Evolutionary conservation across 2,797 vertebrate species (phyloP).

Genomic region (Tinamus major): DNA sequence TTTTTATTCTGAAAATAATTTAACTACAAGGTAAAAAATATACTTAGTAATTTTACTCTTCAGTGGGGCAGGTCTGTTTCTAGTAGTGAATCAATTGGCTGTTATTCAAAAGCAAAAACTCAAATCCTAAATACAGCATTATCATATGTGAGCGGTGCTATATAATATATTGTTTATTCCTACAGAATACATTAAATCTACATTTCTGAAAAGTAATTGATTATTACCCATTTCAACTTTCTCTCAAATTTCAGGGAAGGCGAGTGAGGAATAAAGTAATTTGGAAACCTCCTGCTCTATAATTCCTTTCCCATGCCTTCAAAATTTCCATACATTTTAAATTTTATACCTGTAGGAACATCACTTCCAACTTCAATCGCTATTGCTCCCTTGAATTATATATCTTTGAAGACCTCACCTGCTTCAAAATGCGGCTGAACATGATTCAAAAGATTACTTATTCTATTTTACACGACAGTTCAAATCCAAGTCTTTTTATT

Average conservation of each 20-base stretch:
- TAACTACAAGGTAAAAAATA: background rate
- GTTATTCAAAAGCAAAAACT: background rate
- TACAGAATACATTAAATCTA: background rate
- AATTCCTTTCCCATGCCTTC: background rate
- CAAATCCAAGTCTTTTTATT: background rate
- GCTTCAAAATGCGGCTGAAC: background rate
- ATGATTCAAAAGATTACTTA: background rate
- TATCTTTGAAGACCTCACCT: background rate
- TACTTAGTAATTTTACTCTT: background rate
- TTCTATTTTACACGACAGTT: background rate
- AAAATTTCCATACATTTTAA: background rate
- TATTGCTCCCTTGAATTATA: background rate
- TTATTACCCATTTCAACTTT: background rate
- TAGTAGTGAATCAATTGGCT: background rate
- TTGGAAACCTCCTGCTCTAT: background rate
- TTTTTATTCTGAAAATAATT: background rate
- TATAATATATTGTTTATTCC: background rate
- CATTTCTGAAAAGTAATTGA: background rate
- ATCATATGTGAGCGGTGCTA: background rate
- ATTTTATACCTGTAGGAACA: background rate
- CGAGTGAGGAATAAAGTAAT: background rate
- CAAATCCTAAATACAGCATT: too few species aligned
- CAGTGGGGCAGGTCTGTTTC: background rate
- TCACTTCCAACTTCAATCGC: background rate
- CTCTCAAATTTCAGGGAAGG: background rate